A percentile compares a stretch with the other conserved stretches of the same genome.
Conservation (phyloP, 2,113 vertebrate species). For the Bubo scandiacus region DNA sequence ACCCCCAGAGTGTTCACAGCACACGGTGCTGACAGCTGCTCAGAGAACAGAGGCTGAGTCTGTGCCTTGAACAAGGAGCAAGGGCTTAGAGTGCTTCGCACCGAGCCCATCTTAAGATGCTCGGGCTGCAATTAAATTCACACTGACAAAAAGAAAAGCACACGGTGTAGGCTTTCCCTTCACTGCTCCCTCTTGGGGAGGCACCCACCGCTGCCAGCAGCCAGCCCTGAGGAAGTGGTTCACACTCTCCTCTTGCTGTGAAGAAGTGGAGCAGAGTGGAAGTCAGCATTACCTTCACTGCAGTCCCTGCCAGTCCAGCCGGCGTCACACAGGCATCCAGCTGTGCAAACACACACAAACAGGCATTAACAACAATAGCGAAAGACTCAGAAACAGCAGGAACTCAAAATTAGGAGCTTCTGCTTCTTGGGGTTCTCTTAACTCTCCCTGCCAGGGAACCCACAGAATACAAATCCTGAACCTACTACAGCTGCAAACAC, state of each 20-base stretch:
- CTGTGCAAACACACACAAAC: slow-evolving; percentile 68
- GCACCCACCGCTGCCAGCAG: not conserved
- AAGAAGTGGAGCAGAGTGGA: not conserved
- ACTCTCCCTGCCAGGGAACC: not conserved
- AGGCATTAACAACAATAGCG: not conserved
- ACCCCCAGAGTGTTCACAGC: not conserved
- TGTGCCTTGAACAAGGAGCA: not conserved
- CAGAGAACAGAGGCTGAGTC: not conserved
- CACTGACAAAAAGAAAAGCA: not conserved
- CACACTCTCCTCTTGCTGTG: not conserved
- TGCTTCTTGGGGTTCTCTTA: not conserved
- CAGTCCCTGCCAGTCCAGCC: slow-evolving; percentile 90
- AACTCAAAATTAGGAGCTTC: not conserved
- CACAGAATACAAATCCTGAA: not conserved
- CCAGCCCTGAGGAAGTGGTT: not conserved
- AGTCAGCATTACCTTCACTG: slow-evolving; percentile 78
- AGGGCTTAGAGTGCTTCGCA: not conserved
- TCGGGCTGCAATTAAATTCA: not conserved
- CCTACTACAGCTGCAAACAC: not conserved
- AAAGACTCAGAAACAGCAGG: not conserved
- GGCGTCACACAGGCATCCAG: slow-evolving; percentile 85
- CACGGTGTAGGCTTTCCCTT: not conserved
- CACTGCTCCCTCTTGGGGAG: not conserved
- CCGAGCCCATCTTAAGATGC: fast-evolving
- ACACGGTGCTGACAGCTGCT: not conserved